Evolutionary conservation across 2,888 invertebrate genomes (phyloP).

Genomic region (Philereme transversata): DNA sequence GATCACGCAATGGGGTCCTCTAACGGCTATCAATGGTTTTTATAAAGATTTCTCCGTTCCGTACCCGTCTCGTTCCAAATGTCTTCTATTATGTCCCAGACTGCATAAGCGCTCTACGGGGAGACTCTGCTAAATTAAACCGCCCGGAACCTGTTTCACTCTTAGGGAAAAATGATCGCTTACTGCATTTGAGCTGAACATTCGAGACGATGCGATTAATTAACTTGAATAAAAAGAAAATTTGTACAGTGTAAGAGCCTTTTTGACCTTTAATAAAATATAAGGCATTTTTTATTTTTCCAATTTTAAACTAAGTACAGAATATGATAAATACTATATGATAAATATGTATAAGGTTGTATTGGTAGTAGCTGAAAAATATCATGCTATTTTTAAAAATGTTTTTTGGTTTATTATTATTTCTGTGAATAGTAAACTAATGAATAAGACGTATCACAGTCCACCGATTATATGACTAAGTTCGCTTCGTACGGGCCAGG

Average conservation of each 20-base stretch:
- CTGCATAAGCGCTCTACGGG: constrained; percentile 73
- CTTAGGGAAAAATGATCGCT: constrained; percentile 60
- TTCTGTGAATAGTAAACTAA: too few species aligned
- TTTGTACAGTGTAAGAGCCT: constrained; percentile 7
- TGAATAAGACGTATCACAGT: constrained; percentile 10
- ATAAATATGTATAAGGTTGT: too few species aligned
- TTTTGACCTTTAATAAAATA: constrained; percentile 1
- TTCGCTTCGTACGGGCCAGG: constrained; percentile 19
- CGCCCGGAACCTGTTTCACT: constrained; percentile 62
- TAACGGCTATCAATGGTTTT: too few species aligned
- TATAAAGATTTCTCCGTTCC: constrained; percentile 1
- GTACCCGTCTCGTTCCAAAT: constrained; percentile 14
- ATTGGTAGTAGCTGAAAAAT: too few species aligned
- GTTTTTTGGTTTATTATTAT: too few species aligned
- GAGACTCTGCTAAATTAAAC: constrained; percentile 72
- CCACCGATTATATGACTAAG: constrained; percentile 15
- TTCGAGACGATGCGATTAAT: constrained; percentile 22
- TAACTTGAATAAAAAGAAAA: constrained; percentile 20
- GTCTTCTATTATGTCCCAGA: constrained; percentile 63
- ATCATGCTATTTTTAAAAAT: too few species aligned
- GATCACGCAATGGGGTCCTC: too few species aligned
- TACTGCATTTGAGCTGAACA: constrained; percentile 34
- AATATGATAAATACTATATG: too few species aligned
- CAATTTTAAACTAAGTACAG: too few species aligned
- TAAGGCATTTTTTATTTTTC: too few species aligned